Conservation (phyloP, 2,888 invertebrate species). For the Limenitis camilla region DNA sequence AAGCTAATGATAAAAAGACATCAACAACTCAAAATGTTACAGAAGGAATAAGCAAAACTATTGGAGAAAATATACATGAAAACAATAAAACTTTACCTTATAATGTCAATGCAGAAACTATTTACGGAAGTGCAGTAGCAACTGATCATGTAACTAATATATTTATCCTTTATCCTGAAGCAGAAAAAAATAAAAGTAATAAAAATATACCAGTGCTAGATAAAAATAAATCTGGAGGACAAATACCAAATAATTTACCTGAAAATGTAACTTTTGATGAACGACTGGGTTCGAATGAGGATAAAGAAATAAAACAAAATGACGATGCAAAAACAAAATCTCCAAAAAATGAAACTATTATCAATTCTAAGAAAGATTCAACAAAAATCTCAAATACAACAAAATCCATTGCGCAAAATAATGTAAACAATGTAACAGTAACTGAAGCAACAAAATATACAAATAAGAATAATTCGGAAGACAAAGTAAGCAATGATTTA, state of each 20-base stretch:
- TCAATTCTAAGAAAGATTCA: too few relatives aligned
- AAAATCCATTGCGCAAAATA: too few relatives aligned
- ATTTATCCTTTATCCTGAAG: slow-evolving; percentile 41
- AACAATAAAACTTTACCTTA: slow-evolving; percentile 3
- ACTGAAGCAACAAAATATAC: too few relatives aligned
- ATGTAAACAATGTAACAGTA: too few relatives aligned
- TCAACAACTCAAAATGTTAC: neutral
- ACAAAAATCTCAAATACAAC: too few relatives aligned
- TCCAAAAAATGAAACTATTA: neutral
- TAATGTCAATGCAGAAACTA: slow-evolving; percentile 31
- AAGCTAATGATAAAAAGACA: neutral
- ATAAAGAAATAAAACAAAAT: neutral
- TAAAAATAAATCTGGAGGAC: neutral
- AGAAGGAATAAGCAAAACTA: neutral
- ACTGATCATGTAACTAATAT: slow-evolving; percentile 49
- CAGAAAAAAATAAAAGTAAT: slow-evolving; percentile 17
- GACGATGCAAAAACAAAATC: neutral
- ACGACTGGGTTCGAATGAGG: neutral
- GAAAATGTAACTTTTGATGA: slow-evolving; percentile 1
- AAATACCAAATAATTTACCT: neutral
- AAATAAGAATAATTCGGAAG: too few relatives aligned
- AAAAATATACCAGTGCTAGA: neutral
- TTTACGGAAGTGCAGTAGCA: slow-evolving; percentile 41
- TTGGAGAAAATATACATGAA: neutral
- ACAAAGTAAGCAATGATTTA: neutral